phyloP scores from a whole-genome alignment of 2,797 vertebrate species.

The Vireo griseus region DNA sequence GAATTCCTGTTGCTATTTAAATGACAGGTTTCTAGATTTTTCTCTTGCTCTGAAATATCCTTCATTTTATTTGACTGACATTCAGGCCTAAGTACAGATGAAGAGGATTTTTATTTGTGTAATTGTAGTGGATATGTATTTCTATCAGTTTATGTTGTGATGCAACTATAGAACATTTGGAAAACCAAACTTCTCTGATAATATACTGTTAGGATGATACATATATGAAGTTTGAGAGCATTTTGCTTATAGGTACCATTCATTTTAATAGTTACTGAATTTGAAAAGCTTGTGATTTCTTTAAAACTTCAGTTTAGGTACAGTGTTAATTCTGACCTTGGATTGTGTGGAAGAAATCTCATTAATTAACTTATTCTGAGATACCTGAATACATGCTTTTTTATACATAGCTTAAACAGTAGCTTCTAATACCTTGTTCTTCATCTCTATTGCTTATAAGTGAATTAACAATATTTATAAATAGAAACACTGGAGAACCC shows the following conservation, averaged over 20 bases:
- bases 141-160: constrained; percentile 2
- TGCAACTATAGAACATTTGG: constrained; percentile 5
- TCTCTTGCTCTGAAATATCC: background rate
- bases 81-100: background rate
- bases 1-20: constrained; percentile 12
- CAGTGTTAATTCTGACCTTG: background rate
- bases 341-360: background rate
- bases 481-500: background rate
- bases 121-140: constrained; percentile 20
- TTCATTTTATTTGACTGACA: background rate
- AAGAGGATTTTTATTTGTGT: constrained; percentile 14
- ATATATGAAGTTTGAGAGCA: background rate
- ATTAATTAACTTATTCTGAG: background rate
- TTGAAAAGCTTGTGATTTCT: background rate
- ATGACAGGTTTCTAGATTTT: background rate
- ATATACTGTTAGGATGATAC: background rate
- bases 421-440: background rate
- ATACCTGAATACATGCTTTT: background rate
- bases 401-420: background rate
- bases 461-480: background rate
- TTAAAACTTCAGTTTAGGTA: background rate
- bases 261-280: background rate
- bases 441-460: background rate
- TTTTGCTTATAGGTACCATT: background rate
- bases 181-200: constrained; percentile 20